A percentile compares a stretch with the other conserved stretches of the same genome.
These are phyloP conservation scores for Euproctis similis DNA, from an alignment of 2,888 invertebrate genomes.

Conservation along the genomic window DNA sequence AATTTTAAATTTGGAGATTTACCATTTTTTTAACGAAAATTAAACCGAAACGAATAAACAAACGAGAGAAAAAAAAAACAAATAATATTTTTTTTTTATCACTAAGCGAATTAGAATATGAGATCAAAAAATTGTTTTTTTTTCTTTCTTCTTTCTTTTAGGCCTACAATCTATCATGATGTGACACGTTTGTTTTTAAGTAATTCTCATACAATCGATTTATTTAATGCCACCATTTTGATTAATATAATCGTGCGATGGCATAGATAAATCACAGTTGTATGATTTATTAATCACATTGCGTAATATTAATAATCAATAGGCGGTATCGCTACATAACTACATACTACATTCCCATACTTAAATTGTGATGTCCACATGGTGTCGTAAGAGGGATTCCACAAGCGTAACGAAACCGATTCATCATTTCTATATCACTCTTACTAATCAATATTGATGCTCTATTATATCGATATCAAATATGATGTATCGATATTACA, in stretches of 20 bases:
- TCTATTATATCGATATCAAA: no score
- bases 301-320: conserved; percentile 57
- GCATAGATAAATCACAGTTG: conserved; percentile 71
- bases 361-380: conserved; percentile 34
- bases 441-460: no score
- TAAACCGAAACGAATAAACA: conserved; percentile 75
- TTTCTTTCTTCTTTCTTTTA: no score
- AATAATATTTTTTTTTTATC: no score
- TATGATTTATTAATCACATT: conserved; percentile 69
- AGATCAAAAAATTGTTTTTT: conserved; percentile 76
- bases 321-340: conserved; percentile 69
- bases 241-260: conserved; percentile 61
- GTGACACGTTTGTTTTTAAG: conserved; percentile 68
- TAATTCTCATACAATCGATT: no score
- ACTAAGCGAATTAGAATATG: conserved; percentile 76
- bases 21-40: conserved; percentile 65
- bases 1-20: conserved; percentile 64
- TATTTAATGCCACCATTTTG: conserved; percentile 66
- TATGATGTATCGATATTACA: no score
- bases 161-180: conserved; percentile 72
- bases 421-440: conserved; percentile 13
- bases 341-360: conserved; percentile 44
- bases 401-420: conserved; percentile 37
- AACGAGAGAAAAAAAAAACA: conserved; percentile 76
- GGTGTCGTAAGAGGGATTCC: conserved; percentile 45